A percentile compares a stretch with the other conserved stretches of the same genome.
phyloP scores from a whole-genome alignment of 1,140 invertebrate genomes.

The Dysdera silvatica region DNA sequence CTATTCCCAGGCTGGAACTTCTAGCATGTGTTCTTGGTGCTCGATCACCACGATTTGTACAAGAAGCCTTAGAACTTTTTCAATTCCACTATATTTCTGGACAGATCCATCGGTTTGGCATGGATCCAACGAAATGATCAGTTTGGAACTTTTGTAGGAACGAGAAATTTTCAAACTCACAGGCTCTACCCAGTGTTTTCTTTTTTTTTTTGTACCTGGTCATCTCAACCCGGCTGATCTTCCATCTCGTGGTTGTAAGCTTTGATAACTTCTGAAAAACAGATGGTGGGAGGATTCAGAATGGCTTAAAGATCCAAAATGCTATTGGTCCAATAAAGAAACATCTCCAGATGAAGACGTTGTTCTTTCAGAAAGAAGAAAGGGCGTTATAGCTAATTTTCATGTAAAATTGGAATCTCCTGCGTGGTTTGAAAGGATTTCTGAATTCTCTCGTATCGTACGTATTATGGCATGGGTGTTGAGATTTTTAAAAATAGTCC shows the following conservation, averaged over 20 bases:
- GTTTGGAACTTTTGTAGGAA: background rate
- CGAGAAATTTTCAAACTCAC: background rate
- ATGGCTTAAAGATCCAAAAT: background rate
- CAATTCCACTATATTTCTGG: background rate
- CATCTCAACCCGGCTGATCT: background rate
- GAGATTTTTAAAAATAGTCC: too few species aligned
- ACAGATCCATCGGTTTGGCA: background rate
- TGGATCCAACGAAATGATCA: background rate
- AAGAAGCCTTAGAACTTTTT: background rate
- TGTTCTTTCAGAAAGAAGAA: too few species aligned
- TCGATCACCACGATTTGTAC: background rate
- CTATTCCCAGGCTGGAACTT: background rate
- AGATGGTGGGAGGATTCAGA: background rate
- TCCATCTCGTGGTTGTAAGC: background rate
- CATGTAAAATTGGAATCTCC: too few species aligned
- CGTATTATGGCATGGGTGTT: too few species aligned
- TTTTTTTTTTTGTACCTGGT: background rate
- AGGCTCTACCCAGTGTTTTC: background rate
- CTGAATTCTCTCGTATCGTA: too few species aligned
- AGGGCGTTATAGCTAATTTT: too few species aligned
- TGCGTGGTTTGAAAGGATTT: too few species aligned
- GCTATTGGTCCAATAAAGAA: background rate
- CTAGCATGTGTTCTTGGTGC: background rate
- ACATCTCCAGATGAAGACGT: too few species aligned
- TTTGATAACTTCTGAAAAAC: background rate